A percentile compares a stretch with the other conserved stretches of the same genome.
These are phyloP conservation scores for Thymallus thymallus DNA, from an alignment of 2,113 vertebrate genomes.

Conservation along the genomic window DNA sequence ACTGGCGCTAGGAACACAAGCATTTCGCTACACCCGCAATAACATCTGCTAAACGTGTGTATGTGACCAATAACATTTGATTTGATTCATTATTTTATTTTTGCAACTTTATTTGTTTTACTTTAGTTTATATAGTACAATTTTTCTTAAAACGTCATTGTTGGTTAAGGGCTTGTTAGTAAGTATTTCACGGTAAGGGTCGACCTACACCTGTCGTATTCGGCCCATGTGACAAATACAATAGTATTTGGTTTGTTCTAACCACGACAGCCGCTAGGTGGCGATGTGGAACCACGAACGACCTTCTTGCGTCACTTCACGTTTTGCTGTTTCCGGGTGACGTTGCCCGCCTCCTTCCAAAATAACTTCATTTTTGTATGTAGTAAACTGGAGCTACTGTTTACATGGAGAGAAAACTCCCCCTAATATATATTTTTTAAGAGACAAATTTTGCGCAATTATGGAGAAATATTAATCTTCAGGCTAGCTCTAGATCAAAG, in stretches of 20 bases:
- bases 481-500: slow-evolving; percentile 6
- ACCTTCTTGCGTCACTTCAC: slow-evolving; percentile 35
- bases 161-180: too few relatives aligned
- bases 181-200: too few relatives aligned
- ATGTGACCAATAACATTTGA: too few relatives aligned
- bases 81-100: too few relatives aligned
- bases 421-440: not conserved
- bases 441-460: not conserved
- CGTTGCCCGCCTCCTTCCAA: not conserved
- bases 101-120: too few relatives aligned
- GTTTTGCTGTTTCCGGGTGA: slow-evolving; percentile 36
- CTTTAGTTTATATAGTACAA: too few relatives aligned
- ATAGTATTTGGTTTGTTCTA: not conserved
- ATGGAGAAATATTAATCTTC: slow-evolving; percentile 17
- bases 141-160: too few relatives aligned
- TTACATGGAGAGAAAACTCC: not conserved
- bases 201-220: too few relatives aligned
- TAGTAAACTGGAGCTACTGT: not conserved
- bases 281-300: not conserved
- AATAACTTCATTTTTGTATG: slow-evolving; percentile 1
- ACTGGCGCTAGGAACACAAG: too few relatives aligned
- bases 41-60: too few relatives aligned
- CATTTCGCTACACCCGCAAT: too few relatives aligned
- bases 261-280: slow-evolving; percentile 15
- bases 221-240: too few relatives aligned